Conservation (phyloP, 2,888 invertebrate genomes). For the Drosophila acutilabella region DNA sequence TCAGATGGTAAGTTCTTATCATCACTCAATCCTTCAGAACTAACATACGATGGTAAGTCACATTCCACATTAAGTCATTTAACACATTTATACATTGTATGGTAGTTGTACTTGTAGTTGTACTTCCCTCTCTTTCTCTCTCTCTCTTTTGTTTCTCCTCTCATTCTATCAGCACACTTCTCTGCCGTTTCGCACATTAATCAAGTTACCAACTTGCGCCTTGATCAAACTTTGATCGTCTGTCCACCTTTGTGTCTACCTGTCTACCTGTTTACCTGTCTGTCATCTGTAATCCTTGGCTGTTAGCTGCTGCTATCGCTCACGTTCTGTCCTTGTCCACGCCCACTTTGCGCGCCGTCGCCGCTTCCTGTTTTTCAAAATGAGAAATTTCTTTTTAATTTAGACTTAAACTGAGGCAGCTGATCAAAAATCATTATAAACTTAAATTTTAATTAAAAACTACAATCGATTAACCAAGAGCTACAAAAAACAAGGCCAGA, state of each 20-base stretch:
- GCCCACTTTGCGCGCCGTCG: slow-evolving; percentile 69
- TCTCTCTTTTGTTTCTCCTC: neutral
- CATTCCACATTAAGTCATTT: slow-evolving; percentile 83
- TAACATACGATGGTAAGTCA: slow-evolving; percentile 85
- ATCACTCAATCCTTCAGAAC: slow-evolving; percentile 86
- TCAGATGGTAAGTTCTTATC: slow-evolving; percentile 86
- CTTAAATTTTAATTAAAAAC: slow-evolving; percentile 84
- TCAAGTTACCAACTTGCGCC: slow-evolving; percentile 46
- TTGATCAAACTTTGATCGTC: slow-evolving; percentile 45
- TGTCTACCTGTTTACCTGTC: slow-evolving; percentile 10
- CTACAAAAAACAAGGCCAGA: slow-evolving; percentile 32
- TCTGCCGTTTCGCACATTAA: slow-evolving; percentile 67
- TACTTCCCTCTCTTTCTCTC: neutral
- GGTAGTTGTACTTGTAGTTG: neutral
- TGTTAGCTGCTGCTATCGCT: slow-evolving; percentile 38
- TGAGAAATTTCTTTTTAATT: slow-evolving; percentile 84
- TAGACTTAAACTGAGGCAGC: slow-evolving; percentile 78
- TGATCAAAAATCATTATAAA: slow-evolving; percentile 84
- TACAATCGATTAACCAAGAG: slow-evolving; percentile 71
- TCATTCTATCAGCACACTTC: slow-evolving; percentile 6
- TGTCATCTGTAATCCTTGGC: slow-evolving; percentile 41
- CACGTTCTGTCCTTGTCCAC: slow-evolving; percentile 58
- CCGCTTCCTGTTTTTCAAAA: slow-evolving; percentile 73
- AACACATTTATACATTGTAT: slow-evolving; percentile 59
- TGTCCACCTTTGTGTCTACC: neutral